These are phyloP conservation scores for Notolepis coatsorum DNA, from an alignment of 2,797 vertebrate species.

Conservation along the genomic window DNA sequence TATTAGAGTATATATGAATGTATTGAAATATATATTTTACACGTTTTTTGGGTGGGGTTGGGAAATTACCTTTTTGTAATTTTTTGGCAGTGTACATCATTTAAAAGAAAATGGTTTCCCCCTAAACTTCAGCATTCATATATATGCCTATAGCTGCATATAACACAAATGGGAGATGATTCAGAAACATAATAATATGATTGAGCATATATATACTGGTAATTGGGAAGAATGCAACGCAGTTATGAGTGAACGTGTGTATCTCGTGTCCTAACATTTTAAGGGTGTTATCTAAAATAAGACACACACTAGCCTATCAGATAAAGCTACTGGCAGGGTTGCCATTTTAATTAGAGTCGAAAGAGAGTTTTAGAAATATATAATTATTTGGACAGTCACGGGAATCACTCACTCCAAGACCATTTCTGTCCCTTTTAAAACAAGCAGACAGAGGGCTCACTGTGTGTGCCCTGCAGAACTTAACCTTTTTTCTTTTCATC, in stretches of 20 bases:
- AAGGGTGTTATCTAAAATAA: conserved; percentile 81
- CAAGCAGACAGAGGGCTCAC: too few relatives aligned
- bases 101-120: background rate
- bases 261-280: conserved; percentile 66
- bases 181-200: conserved; percentile 55
- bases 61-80: background rate
- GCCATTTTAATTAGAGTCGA: too few relatives aligned
- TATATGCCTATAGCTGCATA: background rate
- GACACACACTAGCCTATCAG: conserved; percentile 71
- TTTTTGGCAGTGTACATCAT: background rate
- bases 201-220: conserved; percentile 57
- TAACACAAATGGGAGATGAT: conserved; percentile 12
- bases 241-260: conserved; percentile 70
- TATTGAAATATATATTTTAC: background rate
- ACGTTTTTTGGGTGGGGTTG: background rate
- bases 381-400: too few relatives aligned
- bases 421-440: too few relatives aligned
- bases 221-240: conserved; percentile 42
- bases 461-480: too few relatives aligned
- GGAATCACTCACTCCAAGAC: too few relatives aligned
- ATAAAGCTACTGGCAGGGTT: too few relatives aligned
- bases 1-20: too few relatives aligned
- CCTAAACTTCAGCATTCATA: background rate
- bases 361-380: too few relatives aligned
- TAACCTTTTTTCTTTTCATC: conserved; percentile 55